Base-by-base conservation (phyloP, 2,797 vertebrate genomes). In the Anableps anableps region DNA sequence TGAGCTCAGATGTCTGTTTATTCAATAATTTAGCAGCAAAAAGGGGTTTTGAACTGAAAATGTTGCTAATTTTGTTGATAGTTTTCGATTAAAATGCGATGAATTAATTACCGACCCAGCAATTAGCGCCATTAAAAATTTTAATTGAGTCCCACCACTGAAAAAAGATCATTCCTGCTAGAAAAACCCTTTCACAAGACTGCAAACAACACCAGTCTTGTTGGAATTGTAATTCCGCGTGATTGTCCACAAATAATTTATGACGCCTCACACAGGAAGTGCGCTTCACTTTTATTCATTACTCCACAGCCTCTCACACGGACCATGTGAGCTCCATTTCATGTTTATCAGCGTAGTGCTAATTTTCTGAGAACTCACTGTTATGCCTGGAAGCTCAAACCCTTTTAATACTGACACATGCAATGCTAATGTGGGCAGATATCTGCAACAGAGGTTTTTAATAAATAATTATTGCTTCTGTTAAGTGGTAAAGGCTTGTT, bases 241-340 rank as follows among this genome's bases (percentile, higher is more conserved):
- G 17, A 29, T 16, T 5, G 14, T 50, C 48, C 48, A 50, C 48
- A 50, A 36, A 29, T 45, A 75, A 78, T 51, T 71, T 1, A 16
- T 78, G 23, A 36, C 21, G 74, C 19, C 51, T 60, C 6, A 71
- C 3, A 21, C 48, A 53, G 53, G n/a, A 75, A 75, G 58, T 76
- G n/a, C 23, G 34, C 4, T 47, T 29, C 8, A 6, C 16, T 51
- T 34, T 55, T 21, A 29, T 16, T 78, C 64, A 47, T 5, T 38
- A 14, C 41, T 53, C 13, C 50, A 71, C 1, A 48, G 19, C 64
- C 70, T 68, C 34, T 80, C 16, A 76, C 55, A n/a, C 34, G 5
- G 9, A 68, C 64, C 64, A 38, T 62, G 34, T n/a, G n/a, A 60
- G 41, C 19, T 41, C 4, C 41, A 36, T 74, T 70, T 72, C 16